phyloP scores from a whole-genome alignment of 2,888 invertebrate genomes.

The Argynnis bischoffii region DNA sequence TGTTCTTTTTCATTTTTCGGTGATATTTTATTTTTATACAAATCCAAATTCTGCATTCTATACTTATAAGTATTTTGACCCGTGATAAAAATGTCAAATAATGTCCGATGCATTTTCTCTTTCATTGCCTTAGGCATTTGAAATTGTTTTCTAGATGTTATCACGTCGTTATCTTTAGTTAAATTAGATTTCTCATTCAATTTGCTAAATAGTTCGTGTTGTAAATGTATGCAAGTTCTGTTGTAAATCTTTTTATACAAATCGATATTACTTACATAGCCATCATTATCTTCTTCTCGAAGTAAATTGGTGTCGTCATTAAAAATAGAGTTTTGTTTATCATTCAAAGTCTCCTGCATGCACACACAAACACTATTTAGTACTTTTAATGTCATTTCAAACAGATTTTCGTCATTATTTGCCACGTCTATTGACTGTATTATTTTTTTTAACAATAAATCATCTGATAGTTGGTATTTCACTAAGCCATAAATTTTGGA shows the following conservation, averaged over 20 bases:
- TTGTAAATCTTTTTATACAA: slow-evolving; percentile 64
- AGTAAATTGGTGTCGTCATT: slow-evolving; percentile 45
- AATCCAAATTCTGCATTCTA: slow-evolving; percentile 54
- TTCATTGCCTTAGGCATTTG: slow-evolving; percentile 29
- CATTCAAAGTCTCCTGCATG: slow-evolving; percentile 58
- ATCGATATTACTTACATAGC: slow-evolving; percentile 40
- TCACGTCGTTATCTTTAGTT: slow-evolving; percentile 35
- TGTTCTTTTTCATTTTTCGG: slow-evolving; percentile 36
- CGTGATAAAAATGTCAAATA: slow-evolving; percentile 56
- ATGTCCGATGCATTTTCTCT: slow-evolving; percentile 32
- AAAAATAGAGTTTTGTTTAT: slow-evolving; percentile 46
- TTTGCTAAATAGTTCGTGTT: slow-evolving; percentile 50
- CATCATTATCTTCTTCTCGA: slow-evolving; percentile 40
- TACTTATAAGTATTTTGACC: slow-evolving; percentile 57
- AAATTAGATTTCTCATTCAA: slow-evolving; percentile 32
- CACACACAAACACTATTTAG: slow-evolving; percentile 66
- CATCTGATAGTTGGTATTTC: slow-evolving; percentile 44
- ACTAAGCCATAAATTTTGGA: slow-evolving; percentile 43
- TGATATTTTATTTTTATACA: slow-evolving; percentile 45
- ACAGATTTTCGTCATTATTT: slow-evolving; percentile 57
- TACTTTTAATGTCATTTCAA: slow-evolving; percentile 62
- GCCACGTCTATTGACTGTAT: slow-evolving; percentile 62
- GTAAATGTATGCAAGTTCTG: slow-evolving; percentile 59
- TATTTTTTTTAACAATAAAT: slow-evolving; percentile 58
- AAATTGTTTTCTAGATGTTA: slow-evolving; percentile 10